phyloP scores from a whole-genome alignment of 2,113 vertebrate species.

The Fukomys damarensis region DNA sequence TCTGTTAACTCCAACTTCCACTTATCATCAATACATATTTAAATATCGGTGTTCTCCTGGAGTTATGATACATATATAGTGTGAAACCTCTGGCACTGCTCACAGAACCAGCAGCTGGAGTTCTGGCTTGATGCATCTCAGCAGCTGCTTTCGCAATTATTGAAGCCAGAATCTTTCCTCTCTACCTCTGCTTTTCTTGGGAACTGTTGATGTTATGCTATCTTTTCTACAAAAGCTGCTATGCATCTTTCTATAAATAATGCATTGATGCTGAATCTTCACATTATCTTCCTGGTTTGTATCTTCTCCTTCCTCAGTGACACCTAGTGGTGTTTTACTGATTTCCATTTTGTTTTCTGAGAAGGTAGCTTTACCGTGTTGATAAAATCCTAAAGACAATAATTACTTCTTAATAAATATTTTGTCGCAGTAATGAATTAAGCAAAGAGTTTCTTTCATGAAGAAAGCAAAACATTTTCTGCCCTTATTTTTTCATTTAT shows the following conservation, averaged over 20 bases:
- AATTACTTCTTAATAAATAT: not conserved
- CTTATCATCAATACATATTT: not conserved
- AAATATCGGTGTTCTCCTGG: not conserved
- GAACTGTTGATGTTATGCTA: slow-evolving; percentile 18
- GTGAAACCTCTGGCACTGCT: slow-evolving; percentile 35
- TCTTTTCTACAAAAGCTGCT: slow-evolving; percentile 47
- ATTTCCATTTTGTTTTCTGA: slow-evolving; percentile 4
- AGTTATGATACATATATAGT: not conserved
- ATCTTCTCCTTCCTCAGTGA: not conserved
- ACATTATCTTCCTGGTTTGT: not conserved
- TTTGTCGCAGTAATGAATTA: not conserved
- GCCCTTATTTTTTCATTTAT: not conserved
- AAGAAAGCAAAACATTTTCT: not conserved
- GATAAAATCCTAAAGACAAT: not conserved
- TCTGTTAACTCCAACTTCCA: not conserved
- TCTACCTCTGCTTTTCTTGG: not conserved
- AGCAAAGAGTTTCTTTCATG: not conserved
- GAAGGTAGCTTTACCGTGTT: not conserved
- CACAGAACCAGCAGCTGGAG: slow-evolving; percentile 37
- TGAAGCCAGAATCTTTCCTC: not conserved
- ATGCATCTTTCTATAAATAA: slow-evolving; percentile 57
- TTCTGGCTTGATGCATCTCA: not conserved
- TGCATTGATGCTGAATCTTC: not conserved
- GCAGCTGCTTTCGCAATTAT: slow-evolving; percentile 22
- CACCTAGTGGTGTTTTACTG: not conserved